Evolutionary conservation across 2,888 invertebrate genomes (phyloP), one percentile per base, ranked within the genome.

Genomic region (Sinhomidia bicolor): DNA sequence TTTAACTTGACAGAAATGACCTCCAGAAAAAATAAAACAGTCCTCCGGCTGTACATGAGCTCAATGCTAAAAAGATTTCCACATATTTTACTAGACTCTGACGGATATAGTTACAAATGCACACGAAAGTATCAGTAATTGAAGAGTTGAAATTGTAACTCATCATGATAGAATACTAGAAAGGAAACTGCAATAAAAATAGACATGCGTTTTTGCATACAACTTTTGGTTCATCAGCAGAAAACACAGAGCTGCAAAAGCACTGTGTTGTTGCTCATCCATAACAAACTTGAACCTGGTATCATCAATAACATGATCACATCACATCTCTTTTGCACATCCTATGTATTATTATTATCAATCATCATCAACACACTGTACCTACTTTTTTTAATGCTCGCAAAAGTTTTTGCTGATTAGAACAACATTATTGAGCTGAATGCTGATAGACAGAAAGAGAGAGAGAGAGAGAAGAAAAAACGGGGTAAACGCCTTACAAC

Each of bases 401-500:
- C 47, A n/a, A 17, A 26, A 51, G 17, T 41, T 68, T 68, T 54
- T 17, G 20, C 26, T 71, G 71, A 71, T 71, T 65, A 36, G 36
- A 54, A 78, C 29, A 57, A 57, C 78, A 57, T 79, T 26, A 26
- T 44, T 29, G 47, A 74, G 23, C 74, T 36, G 68, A 26, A 7
- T 29, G 29, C 26, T 2, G 20, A 14, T 7, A 36, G 71, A 71
- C 17, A 10, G 41, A 41, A n/a, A n/a, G n/a, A n/a, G n/a, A n/a
- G n/a, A n/a, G n/a, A n/a, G n/a, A n/a, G n/a, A n/a, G n/a, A n/a
- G n/a, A n/a, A n/a, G 14, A 51, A 74, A 29, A 6, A 47, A 7
- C 78, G 78, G 78, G 78, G 78, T 79, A 79, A 74, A 79, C 78
- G 78, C 78, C 78, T 79, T 57, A 79, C 14, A 79, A 79, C 78